Evolutionary conservation across 2,797 vertebrate genomes (phyloP), one percentile per base, ranked within the genome.

Genomic region (Myoxocephalus aenaeus): DNA sequence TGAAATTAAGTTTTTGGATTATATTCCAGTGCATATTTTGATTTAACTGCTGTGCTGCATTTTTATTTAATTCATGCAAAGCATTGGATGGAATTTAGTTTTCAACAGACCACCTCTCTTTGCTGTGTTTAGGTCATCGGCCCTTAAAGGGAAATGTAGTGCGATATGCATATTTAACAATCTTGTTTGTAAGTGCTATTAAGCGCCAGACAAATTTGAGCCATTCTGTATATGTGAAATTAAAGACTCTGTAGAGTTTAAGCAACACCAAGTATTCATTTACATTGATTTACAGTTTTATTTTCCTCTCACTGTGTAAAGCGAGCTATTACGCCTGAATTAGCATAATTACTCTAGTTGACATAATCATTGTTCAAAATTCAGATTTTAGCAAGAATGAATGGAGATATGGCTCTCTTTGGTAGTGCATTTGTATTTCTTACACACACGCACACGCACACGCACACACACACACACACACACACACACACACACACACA

Each of bases 1-100:
- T 88, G 84, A 90, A 82, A 89, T 79, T 36, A 82, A 85, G 64
- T 59, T 64, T 78, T 75, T 73, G 75, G 76, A 79, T 80, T 80
- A 9, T 70, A 69, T 72, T 77, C 67, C 56, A 53, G 63, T 75
- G 51, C 59, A 70, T 77, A 65, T 65, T 84, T 87, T 74, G 56
- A 77, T 77, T 85, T 73, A 81, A 86, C 86, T 82, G 64, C 51
- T 48, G 53, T 82, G 64, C 46, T 48, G 57, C 61, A 65, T 77
- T 65, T 72, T 71, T 67, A 38, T 27, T 88, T 82, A 66, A 85
- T 86, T 90, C 80, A 88, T 77, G 74, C 67, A 88, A 83, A 81
- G 77, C 7, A 71, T 34, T 22, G 48, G 12, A 82, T 62, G 29
- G 40, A 83, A 75, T 86, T 86, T 32, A 15, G 36, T 76, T 63